Base-by-base conservation (phyloP, 2,113 vertebrate species). In the Orthochromis malagaraziensis region DNA sequence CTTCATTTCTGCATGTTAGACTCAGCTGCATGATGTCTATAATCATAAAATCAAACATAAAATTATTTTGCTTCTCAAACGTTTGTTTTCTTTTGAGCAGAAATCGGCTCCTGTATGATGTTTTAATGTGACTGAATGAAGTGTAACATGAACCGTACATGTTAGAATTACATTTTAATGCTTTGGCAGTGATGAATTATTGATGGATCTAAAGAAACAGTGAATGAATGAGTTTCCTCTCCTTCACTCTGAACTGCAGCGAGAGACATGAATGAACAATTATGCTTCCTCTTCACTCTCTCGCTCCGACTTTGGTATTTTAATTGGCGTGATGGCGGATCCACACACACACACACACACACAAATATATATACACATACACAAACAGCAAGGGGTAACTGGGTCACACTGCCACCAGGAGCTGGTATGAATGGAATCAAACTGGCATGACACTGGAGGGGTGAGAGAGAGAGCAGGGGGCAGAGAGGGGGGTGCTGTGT, bases 351-450 rank as follows among this genome's bases (percentile, higher is more conserved):
- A 38, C 65, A 79, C 51, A 89, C 45, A 79, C 55, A 89, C 31
- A 53, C 1, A 60, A 0, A 33, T 11, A 35, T 65, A 63, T 12
- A 51, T 16, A 60, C 11, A 73, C 11, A 73, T 16, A 82, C 49
- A 90, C 45, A 51, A 29, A 81, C 58, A 83, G 2, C 7, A 19
- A 42, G 58, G 58, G 68, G 42, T 60, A 84, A 29, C 51, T 85
- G 85, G 88, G 82, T 87, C 85, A 87, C 63, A 53, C 60, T 73
- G 81, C 54, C 45, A 85, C 42, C 11, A 33, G 24, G 21, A 84
- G 73, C 81, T 47, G 81, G 84, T 49, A 75, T 89, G 88, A 86
- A 89, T 89, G 53, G 73, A 84, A 90, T 87, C 63, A 86, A 81
- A 81, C 75, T 89, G 88, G 81, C 65, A 70, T 79, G 84, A 86